Conservation (phyloP, 2,113 vertebrate species). For the Dicaeum eximium region DNA sequence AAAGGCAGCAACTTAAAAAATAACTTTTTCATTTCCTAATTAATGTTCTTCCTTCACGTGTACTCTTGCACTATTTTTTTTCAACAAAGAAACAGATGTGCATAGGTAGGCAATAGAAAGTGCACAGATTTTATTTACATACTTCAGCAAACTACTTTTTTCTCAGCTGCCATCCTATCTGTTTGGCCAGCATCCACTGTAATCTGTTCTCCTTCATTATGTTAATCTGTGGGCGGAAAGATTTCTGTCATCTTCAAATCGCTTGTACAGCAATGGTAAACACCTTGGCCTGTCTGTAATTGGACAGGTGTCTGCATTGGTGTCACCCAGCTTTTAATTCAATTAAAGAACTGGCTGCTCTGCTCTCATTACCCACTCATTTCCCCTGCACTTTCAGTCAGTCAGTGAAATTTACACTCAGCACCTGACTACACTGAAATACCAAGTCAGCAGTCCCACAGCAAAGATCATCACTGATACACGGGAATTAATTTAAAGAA, state of each 20-base stretch:
- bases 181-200: constrained; percentile 81
- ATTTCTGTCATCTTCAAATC: constrained; percentile 83
- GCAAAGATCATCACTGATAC: constrained; percentile 49
- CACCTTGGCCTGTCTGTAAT: constrained; percentile 86
- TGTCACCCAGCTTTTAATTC: constrained; percentile 94
- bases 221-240: constrained; percentile 89
- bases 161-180: constrained; percentile 77
- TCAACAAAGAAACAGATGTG: constrained; percentile 44
- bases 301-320: constrained; percentile 86
- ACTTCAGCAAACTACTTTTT: constrained; percentile 63
- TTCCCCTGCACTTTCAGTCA: constrained; percentile 82
- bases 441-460: constrained; percentile 54
- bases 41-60: not conserved
- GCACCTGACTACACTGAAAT: constrained; percentile 76
- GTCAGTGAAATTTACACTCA: constrained; percentile 79
- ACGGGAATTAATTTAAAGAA: not conserved
- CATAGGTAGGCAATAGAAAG: constrained; percentile 28
- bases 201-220: constrained; percentile 89
- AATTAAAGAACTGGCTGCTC: constrained; percentile 92
- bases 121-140: constrained; percentile 60
- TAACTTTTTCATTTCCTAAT: not conserved
- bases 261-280: constrained; percentile 83
- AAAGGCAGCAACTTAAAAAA: not conserved
- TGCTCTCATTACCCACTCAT: constrained; percentile 89
- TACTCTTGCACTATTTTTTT: not conserved